These are phyloP conservation scores for Crax fasciolata DNA, from an alignment of 2,797 vertebrate genomes.

Conservation along the genomic window DNA sequence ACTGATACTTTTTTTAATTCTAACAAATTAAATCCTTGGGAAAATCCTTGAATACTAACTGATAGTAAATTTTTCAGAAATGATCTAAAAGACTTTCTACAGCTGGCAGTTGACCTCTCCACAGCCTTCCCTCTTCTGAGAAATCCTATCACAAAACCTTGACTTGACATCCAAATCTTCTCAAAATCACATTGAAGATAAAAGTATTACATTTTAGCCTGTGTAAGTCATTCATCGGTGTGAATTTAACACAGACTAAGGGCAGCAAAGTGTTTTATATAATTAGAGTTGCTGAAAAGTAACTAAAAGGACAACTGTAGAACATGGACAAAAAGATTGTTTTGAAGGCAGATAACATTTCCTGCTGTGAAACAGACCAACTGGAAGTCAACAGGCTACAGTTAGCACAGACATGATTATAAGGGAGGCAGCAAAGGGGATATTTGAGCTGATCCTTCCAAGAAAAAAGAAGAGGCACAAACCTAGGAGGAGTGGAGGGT, in stretches of 20 bases:
- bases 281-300: not conserved
- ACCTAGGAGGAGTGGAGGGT: not conserved
- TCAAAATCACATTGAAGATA: not conserved
- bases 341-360: not conserved
- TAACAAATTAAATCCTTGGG: not conserved
- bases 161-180: not conserved
- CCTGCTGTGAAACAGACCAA: not conserved
- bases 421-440: not conserved
- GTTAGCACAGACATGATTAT: not conserved
- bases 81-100: not conserved
- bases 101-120: not conserved
- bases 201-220: not conserved
- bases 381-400: not conserved
- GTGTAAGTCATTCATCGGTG: not conserved
- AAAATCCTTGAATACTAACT: not conserved
- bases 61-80: not conserved
- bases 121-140: not conserved
- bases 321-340: not conserved
- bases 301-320: slow-evolving; percentile 18
- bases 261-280: not conserved
- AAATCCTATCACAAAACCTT: not conserved
- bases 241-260: not conserved
- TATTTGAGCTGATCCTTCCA: not conserved
- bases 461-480: not conserved
- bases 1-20: not conserved